phyloP scores from a whole-genome alignment of 2,888 invertebrate species.

The Cybosia mesomella region DNA sequence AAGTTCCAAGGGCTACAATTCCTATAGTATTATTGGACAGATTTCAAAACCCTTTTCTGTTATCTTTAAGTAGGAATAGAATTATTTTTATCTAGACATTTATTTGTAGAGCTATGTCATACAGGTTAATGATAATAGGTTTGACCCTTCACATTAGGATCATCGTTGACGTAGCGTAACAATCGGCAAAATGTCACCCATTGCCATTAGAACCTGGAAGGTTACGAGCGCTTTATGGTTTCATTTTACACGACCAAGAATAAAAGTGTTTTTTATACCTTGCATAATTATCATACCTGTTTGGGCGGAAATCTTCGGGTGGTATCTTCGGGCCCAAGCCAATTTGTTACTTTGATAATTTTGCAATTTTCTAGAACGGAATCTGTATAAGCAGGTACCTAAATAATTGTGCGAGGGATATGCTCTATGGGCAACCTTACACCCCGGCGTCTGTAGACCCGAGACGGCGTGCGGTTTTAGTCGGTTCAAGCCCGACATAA shows the following conservation, averaged over 20 bases:
- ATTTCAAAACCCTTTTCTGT: neutral
- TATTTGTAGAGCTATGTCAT: neutral
- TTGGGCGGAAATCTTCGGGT: too few relatives aligned
- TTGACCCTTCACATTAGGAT: slow-evolving; percentile 15
- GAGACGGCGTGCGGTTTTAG: too few relatives aligned
- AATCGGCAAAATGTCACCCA: slow-evolving; percentile 16
- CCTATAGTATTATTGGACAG: too few relatives aligned
- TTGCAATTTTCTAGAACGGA: neutral
- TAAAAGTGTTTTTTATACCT: neutral
- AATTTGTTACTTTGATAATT: too few relatives aligned
- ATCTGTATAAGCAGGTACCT: neutral
- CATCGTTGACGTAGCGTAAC: slow-evolving; percentile 2
- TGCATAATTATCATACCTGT: neutral
- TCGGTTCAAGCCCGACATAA: too few relatives aligned
- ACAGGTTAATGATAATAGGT: slow-evolving; percentile 8
- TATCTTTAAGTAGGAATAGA: neutral
- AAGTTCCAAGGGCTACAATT: too few relatives aligned
- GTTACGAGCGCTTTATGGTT: slow-evolving; percentile 5
- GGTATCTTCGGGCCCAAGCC: too few relatives aligned
- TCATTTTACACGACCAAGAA: neutral
- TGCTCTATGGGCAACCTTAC: too few relatives aligned
- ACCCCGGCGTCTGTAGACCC: too few relatives aligned
- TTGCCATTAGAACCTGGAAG: slow-evolving; percentile 12
- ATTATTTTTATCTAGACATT: neutral
- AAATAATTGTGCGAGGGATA: too few relatives aligned